phyloP scores from a whole-genome alignment of 2,888 invertebrate genomes.

The Orthosia cruda region DNA sequence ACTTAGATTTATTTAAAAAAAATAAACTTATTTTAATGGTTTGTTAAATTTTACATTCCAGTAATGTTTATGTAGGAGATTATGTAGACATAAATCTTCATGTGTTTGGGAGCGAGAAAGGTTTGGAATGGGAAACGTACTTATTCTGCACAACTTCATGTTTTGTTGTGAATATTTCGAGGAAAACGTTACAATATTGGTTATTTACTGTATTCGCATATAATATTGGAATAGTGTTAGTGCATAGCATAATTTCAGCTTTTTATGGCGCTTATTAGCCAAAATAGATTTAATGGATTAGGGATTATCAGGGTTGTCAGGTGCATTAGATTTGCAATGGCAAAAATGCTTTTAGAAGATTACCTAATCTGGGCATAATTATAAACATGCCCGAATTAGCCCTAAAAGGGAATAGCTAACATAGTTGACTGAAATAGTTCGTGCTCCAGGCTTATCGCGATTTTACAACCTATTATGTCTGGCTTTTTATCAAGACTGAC shows the following conservation, averaged over 20 bases:
- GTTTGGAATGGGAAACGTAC: conserved; percentile 73
- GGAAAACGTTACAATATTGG: conserved; percentile 54
- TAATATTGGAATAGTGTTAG: conserved; percentile 68
- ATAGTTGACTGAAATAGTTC: conserved; percentile 16
- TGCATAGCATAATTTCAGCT: conserved; percentile 62
- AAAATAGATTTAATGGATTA: conserved; percentile 51
- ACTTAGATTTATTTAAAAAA: conserved; percentile 25
- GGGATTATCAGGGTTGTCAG: conserved; percentile 64
- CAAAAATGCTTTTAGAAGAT: conserved; percentile 27
- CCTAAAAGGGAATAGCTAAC: conserved; percentile 31
- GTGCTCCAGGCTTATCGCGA: conserved; percentile 17
- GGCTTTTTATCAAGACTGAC: conserved; percentile 46
- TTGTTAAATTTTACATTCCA: conserved; percentile 69
- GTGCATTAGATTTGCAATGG: conserved; percentile 12
- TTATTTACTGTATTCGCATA: conserved; percentile 72
- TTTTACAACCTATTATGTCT: conserved; percentile 14
- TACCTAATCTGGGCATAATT: conserved; percentile 15
- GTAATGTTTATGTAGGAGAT: conserved; percentile 52
- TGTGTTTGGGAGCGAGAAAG: conserved; percentile 56
- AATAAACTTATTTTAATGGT: conserved; percentile 2
- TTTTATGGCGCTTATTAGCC: conserved; percentile 61
- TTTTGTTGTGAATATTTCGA: conserved; percentile 59
- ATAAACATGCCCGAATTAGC: conserved; percentile 17
- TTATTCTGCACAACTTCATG: conserved; percentile 64
- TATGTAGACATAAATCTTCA: conserved; percentile 49